phyloP scores from a whole-genome alignment of 2,888 invertebrate species.

The Acleris laterana region DNA sequence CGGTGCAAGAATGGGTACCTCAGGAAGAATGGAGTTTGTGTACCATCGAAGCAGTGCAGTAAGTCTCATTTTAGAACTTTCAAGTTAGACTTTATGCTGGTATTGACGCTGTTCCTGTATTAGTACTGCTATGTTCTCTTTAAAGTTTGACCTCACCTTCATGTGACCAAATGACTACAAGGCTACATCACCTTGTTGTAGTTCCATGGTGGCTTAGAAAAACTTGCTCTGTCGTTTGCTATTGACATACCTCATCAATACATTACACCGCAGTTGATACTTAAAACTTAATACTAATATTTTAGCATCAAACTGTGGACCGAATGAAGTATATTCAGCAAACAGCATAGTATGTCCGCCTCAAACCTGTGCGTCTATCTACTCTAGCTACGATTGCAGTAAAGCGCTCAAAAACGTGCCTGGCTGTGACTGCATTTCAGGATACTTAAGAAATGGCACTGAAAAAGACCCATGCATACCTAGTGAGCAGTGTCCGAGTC shows the following conservation, averaged over 20 bases:
- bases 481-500: slow-evolving; percentile 27
- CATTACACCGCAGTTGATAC: too few species aligned
- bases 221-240: too few species aligned
- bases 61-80: not conserved
- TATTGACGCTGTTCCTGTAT: too few species aligned
- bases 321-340: slow-evolving; percentile 33
- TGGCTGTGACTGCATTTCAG: slow-evolving; percentile 37
- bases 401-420: not conserved
- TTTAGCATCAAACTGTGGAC: slow-evolving; percentile 27
- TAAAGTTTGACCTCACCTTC: too few species aligned
- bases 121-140: too few species aligned
- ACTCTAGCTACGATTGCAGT: slow-evolving; percentile 20
- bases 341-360: slow-evolving; percentile 36
- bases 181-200: too few species aligned
- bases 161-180: too few species aligned
- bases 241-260: too few species aligned
- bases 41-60: slow-evolving; percentile 17
- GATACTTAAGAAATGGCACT: slow-evolving; percentile 37
- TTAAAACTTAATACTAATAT: not conserved
- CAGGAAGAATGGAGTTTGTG: slow-evolving; percentile 25
- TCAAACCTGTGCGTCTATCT: slow-evolving; percentile 33
- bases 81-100: too few species aligned
- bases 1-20: slow-evolving; percentile 30
- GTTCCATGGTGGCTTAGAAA: too few species aligned
- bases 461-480: slow-evolving; percentile 35